Base-by-base conservation (phyloP, 35 echinoderm and acorn worm genomes). In the Apostichopus japonicus region DNA sequence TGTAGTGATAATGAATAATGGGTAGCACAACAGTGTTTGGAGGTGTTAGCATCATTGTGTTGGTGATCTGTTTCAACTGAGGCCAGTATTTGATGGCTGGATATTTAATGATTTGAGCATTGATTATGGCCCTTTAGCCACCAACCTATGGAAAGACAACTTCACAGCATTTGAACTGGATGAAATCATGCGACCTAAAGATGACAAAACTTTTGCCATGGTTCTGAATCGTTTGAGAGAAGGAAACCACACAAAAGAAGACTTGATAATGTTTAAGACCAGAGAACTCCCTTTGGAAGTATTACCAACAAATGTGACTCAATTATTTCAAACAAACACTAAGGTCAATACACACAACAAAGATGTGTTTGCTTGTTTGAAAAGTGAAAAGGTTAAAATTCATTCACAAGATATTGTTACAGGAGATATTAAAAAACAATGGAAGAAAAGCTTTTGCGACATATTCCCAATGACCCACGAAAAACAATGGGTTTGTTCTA, bases 21-120 rank as follows among this genome's bases (percentile, higher is more conserved):
- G 83, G 83, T 13, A 88, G 14, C 22, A 77, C 61, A 9, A 57
- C 0, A n/a, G n/a, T 77, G 4, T 87, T 93, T 93, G 83, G 83
- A 14, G 92, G 92, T 77, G 62, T 79, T 33, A 33, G 27, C 1
- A 33, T 33, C 27, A 33, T 33, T 33, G 27, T 33, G 83, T 93
- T 87, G 92, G 84, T 33, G 92, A 93, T 79, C 77, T 93, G 4
- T 93, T 93, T 27, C 92, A 93, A 79, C 55, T 93, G 8, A 77
- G 88, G 88, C 92, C 27, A 33, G 27, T 33, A 33, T 33, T 33
- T 33, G 52, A 93, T 58, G 51, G 54, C 0, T 88, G 75, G 83
- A 61, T 88, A 75, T 88, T 87, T 54, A 75, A 14, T 79, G 6
- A 88, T 67, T 23, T 79, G 1, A 77, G 14, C 5, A 17, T 6